Evolutionary conservation across 2,113 vertebrate species (phyloP).

Genomic region (Phocoena sinus): DNA sequence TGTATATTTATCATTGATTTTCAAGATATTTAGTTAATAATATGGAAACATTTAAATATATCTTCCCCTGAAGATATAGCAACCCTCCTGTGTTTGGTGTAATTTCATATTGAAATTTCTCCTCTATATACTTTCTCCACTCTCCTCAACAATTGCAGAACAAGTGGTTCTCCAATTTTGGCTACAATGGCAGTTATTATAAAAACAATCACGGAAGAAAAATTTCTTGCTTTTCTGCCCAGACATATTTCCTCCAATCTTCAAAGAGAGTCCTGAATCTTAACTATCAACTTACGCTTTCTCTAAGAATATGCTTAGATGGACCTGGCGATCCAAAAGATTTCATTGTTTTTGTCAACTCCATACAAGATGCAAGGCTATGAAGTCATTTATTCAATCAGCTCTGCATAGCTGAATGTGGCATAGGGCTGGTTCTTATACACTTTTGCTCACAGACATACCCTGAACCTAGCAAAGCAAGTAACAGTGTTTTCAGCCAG

Average conservation of each 20-base stretch:
- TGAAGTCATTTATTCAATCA: not conserved
- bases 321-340: not conserved
- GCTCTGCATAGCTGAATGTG: not conserved
- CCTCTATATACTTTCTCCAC: conserved; percentile 4
- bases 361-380: not conserved
- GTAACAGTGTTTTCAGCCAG: not conserved
- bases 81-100: not conserved
- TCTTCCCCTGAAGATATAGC: not conserved
- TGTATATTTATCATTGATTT: not conserved
- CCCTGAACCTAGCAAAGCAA: not conserved
- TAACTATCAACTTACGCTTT: not conserved
- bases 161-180: conserved; percentile 33
- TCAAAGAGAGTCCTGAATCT: not conserved
- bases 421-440: not conserved
- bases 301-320: not conserved
- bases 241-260: not conserved
- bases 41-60: not conserved
- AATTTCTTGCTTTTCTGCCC: not conserved
- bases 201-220: conserved; percentile 15
- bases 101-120: conserved; percentile 31
- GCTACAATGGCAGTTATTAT: conserved; percentile 27
- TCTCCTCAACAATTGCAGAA: not conserved
- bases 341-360: not conserved
- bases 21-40: conserved; percentile 1
- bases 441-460: not conserved